phyloP scores from a whole-genome alignment of 2,113 vertebrate genomes.

The Gobius niger region DNA sequence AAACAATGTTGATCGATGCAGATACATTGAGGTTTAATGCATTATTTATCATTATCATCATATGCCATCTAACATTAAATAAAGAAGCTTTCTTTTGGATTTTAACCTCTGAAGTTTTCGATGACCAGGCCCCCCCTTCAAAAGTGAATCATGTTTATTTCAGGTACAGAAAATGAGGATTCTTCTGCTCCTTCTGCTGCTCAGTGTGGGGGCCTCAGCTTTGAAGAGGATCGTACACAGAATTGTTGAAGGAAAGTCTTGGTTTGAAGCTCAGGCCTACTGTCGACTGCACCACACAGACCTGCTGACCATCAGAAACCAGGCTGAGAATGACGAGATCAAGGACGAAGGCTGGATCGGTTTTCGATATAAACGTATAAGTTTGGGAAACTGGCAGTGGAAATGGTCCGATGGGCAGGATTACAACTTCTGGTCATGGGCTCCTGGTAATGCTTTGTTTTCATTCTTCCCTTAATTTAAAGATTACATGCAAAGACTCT shows the following conservation, averaged over 20 bases:
- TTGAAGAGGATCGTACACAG: not conserved
- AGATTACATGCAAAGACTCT: no score
- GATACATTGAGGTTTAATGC: no score
- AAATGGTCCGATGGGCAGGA: conserved; percentile 18
- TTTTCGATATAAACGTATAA: conserved; percentile 1
- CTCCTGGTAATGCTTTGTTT: not conserved
- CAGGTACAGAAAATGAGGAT: not conserved
- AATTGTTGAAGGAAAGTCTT: not conserved
- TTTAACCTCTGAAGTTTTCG: no score
- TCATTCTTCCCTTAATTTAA: not conserved
- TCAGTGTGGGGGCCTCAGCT: not conserved
- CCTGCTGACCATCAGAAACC: conserved; percentile 18
- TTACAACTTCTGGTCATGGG: not conserved
- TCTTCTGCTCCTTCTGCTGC: not conserved
- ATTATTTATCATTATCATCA: no score
- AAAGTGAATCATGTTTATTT: not conserved
- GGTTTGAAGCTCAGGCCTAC: not conserved
- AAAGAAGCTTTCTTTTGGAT: no score
- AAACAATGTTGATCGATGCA: no score
- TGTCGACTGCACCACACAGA: not conserved
- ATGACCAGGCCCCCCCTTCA: no score
- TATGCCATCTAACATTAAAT: no score
- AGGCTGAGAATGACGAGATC: fast-evolving
- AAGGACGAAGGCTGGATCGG: conserved; percentile 16
- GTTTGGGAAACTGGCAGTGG: not conserved